A percentile compares a stretch with the other conserved stretches of the same genome.
phyloP scores from a whole-genome alignment of 1,140 invertebrate genomes.

The Anthonomus grandis region DNA sequence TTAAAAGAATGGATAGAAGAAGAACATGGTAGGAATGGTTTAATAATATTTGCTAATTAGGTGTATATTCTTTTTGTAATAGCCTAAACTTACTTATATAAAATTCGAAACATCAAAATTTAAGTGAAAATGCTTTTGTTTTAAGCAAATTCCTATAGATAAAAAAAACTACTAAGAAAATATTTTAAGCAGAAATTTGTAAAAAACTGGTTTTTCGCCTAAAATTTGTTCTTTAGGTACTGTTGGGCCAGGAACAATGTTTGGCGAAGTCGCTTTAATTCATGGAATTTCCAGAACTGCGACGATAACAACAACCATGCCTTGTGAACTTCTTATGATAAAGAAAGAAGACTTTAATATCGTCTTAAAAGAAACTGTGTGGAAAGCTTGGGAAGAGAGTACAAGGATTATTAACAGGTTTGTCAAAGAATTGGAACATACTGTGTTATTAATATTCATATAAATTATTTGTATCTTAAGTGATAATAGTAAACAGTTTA shows the following conservation, averaged over 20 bases:
- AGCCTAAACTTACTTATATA: too few species aligned
- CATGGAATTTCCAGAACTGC: conserved; percentile 57
- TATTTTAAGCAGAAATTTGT: too few species aligned
- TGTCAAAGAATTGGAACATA: too few species aligned
- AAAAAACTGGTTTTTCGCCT: too few species aligned
- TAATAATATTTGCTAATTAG: neutral
- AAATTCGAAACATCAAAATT: too few species aligned
- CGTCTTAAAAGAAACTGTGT: conserved; percentile 55
- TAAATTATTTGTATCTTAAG: neutral
- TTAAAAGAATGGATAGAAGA: conserved; percentile 50
- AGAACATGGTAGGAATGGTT: conserved; percentile 18
- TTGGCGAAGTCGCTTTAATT: conserved; percentile 61
- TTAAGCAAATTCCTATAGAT: too few species aligned
- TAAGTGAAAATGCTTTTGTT: too few species aligned
- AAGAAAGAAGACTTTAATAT: conserved; percentile 54
- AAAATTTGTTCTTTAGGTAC: conserved; percentile 25
- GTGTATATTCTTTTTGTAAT: too few species aligned
- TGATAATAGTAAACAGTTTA: too few species aligned
- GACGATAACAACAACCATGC: conserved; percentile 53
- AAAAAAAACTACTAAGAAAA: too few species aligned
- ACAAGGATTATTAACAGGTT: conserved; percentile 51
- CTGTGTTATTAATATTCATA: neutral
- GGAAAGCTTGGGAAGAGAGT: conserved; percentile 59
- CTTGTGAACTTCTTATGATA: conserved; percentile 38
- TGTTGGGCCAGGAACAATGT: conserved; percentile 54